Conservation (phyloP, 2,888 invertebrate species). For the Lepeophtheirus nordmannii region DNA sequence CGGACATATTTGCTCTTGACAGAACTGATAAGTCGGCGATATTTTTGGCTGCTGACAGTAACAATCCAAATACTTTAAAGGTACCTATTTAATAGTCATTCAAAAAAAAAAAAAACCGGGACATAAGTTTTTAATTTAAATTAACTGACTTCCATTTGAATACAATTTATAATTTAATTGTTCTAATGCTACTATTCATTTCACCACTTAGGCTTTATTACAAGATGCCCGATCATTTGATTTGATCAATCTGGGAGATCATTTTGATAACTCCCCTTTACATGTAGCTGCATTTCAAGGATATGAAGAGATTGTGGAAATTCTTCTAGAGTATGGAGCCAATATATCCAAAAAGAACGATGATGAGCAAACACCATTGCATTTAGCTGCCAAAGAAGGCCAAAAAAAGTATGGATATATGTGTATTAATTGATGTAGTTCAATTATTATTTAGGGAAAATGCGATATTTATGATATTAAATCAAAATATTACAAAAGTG, state of each 20-base stretch:
- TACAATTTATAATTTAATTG: neutral
- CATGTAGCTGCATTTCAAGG: slow-evolving; percentile 38
- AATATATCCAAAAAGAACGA: slow-evolving; percentile 38
- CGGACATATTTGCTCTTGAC: slow-evolving; percentile 34
- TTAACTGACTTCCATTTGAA: neutral
- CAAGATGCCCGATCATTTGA: slow-evolving; percentile 28
- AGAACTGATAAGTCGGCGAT: slow-evolving; percentile 37
- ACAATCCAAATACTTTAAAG: slow-evolving; percentile 29
- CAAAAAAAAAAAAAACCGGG: too few species aligned
- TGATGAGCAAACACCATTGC: slow-evolving; percentile 40
- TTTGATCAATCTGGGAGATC: slow-evolving; percentile 35
- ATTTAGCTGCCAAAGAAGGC: slow-evolving; percentile 39
- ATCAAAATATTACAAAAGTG: too few species aligned
- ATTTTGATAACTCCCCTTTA: slow-evolving; percentile 37
- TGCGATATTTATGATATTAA: too few species aligned
- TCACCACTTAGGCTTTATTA: neutral
- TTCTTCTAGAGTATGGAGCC: slow-evolving; percentile 37
- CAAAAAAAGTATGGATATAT: slow-evolving; percentile 22
- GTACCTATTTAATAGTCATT: neutral
- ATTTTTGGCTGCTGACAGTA: slow-evolving; percentile 36
- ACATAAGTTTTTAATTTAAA: too few species aligned
- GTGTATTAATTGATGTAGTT: too few species aligned
- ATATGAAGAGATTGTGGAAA: slow-evolving; percentile 38
- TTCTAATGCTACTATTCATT: too few species aligned
- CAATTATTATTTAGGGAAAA: too few species aligned